Conservation (phyloP, 2,113 vertebrate species). For the Corythoichthys haematopterus region DNA sequence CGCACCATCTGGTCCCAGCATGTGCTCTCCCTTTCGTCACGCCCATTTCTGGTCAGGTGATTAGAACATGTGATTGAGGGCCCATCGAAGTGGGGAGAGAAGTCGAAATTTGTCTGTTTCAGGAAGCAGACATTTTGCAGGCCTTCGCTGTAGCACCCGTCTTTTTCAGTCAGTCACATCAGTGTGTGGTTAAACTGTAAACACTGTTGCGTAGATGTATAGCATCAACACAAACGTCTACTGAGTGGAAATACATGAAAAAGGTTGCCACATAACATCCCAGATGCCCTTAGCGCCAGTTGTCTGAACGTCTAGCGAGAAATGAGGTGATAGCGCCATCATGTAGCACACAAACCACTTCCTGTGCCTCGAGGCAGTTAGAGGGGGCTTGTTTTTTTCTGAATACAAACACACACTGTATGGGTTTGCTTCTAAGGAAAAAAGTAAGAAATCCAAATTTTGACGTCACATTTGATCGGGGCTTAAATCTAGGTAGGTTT, state of each 20-base stretch:
- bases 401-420: background rate
- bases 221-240: background rate
- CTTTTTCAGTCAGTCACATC: constrained; percentile 7
- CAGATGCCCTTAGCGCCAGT: constrained; percentile 23
- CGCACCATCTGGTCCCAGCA: constrained; percentile 47
- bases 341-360: constrained; percentile 54
- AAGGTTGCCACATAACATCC: constrained; percentile 25
- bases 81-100: constrained; percentile 1
- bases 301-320: constrained; percentile 22
- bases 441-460: no score
- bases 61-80: constrained; percentile 42
- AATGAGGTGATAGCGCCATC: constrained; percentile 30
- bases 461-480: no score
- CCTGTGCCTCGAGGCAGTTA: constrained; percentile 50
- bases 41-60: constrained; percentile 63
- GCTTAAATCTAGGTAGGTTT: no score
- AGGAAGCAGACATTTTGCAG: constrained; percentile 43
- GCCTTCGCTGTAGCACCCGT: constrained; percentile 22
- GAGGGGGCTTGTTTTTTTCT: constrained; percentile 14
- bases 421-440: background rate
- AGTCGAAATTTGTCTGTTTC: constrained; percentile 14
- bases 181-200: background rate
- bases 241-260: constrained; percentile 4
- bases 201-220: constrained; percentile 12
- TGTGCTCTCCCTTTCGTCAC: constrained; percentile 45